Evolutionary conservation across 2,113 vertebrate genomes (phyloP), one percentile per base, ranked within the genome.

Genomic region (Myodes glareolus): DNA sequence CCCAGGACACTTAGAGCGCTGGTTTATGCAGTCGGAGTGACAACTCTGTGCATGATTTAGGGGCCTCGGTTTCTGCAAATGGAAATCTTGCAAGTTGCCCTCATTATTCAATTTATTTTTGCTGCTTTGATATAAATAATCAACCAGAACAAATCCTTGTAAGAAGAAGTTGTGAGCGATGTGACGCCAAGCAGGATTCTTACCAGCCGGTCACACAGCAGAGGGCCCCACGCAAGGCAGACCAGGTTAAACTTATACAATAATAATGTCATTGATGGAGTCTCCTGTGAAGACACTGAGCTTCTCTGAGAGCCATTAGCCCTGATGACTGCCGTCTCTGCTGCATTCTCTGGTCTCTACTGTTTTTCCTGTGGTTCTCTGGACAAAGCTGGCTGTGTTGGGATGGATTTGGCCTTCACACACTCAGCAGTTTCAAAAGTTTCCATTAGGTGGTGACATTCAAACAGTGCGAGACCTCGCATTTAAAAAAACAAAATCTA

Each of bases 71-170:
- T 76, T 81, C 50, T 77, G 36, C 45, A 92, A 96, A 90, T 33
- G 39, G 63, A 95, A 94, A 80, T 90, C 42, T 61, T 27, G 8
- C 42, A 25, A 90, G 13, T 88, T 88, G 63, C 39, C 77, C 72
- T 47, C 16, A 39, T 80, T 7, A 63, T 72, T 78, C 3, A 61
- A 31, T 55, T 55, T 55, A 11, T 10, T 88, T 89, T 72, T 72
- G 80, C 61, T 85, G n/a, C 70, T 81, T 90, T 78, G 21, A 77
- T 88, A 68, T 72, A 91, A 88, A 65, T 80, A 47, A 85, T 58
- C 29, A 23, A 50, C 27, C 78, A 50, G 33, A 92, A 76, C 0
- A 5, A 27, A 55, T 76, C n/a, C 45, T 70, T 33, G 65, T 87
- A 25, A 82, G 36, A 31, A 36, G 39, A 45, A 33, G 70, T 33